Evolutionary conservation across 2,888 invertebrate genomes (phyloP).

Genomic region (Orchestes rusci): DNA sequence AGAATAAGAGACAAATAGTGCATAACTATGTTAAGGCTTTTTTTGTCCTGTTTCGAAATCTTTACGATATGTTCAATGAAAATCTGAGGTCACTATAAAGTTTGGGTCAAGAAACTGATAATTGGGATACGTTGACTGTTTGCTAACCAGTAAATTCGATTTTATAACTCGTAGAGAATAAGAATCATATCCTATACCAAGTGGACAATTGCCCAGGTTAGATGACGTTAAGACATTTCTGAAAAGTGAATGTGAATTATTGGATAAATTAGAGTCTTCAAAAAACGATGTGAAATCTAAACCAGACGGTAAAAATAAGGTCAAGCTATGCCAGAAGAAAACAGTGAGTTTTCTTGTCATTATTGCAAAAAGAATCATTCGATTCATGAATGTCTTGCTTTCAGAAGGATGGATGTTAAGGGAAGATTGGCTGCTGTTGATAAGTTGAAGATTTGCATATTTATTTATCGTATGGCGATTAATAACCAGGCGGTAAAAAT

Average conservation of each 20-base stretch:
- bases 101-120: constrained; percentile 5
- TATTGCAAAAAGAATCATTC: no score
- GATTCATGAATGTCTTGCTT: no score
- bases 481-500: no score
- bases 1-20: constrained; percentile 4
- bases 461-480: no score
- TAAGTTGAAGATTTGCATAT: no score
- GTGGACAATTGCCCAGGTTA: neutral
- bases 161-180: constrained; percentile 4
- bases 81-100: constrained; percentile 3
- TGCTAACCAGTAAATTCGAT: constrained; percentile 4
- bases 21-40: constrained; percentile 4
- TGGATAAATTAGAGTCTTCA: neutral
- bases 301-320: no score
- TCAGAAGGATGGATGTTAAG: no score
- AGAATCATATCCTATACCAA: neutral
- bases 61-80: constrained; percentile 9
- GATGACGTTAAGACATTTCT: constrained; percentile 1
- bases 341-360: no score
- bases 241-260: constrained; percentile 5
- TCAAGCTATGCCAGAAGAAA: no score
- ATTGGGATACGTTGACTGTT: constrained; percentile 14
- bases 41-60: constrained; percentile 1
- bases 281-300: constrained; percentile 2
- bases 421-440: no score